Percentiles rank a stretch among this genome's conserved stretches.
Evolutionary conservation across 2,888 invertebrate species (phyloP).

Genomic region (Apamea monoglypha): DNA sequence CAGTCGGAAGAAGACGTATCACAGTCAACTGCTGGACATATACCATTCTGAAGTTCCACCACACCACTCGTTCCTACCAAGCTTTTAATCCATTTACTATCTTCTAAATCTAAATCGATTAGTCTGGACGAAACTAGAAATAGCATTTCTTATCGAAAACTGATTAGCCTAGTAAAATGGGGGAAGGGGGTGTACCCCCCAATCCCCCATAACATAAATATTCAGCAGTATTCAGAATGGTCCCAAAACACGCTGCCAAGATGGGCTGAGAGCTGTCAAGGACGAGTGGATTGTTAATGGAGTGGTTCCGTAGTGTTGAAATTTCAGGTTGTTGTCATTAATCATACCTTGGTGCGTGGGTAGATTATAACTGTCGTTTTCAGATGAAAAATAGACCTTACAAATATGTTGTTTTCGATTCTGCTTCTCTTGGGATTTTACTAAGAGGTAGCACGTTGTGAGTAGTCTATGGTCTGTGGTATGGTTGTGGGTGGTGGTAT

Average conservation of each 20-base stretch:
- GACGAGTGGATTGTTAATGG: slow-evolving; percentile 5
- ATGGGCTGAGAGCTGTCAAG: slow-evolving; percentile 24
- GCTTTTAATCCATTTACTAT: slow-evolving; percentile 15
- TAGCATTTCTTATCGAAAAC: slow-evolving; percentile 44
- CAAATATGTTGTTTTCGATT: neutral
- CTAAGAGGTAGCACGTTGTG: neutral
- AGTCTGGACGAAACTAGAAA: slow-evolving; percentile 30
- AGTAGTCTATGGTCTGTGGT: too few relatives aligned
- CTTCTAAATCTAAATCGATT: slow-evolving; percentile 27
- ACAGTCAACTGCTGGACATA: neutral
- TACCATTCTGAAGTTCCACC: neutral
- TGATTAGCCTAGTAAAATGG: slow-evolving; percentile 31
- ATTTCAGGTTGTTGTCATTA: slow-evolving; percentile 3
- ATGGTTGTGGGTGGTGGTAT: too few relatives aligned
- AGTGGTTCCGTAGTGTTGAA: slow-evolving; percentile 24
- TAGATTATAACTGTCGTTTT: neutral
- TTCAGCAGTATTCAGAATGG: slow-evolving; percentile 55
- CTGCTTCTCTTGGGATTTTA: neutral
- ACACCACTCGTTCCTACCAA: neutral
- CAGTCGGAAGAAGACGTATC: too few relatives aligned
- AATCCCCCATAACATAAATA: slow-evolving; percentile 56
- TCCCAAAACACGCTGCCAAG: slow-evolving; percentile 58
- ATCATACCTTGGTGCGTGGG: neutral
- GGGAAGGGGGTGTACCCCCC: neutral
- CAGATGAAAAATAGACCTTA: neutral